Evolutionary conservation across 2,113 vertebrate genomes (phyloP).

Genomic region (Nicator chloris): DNA sequence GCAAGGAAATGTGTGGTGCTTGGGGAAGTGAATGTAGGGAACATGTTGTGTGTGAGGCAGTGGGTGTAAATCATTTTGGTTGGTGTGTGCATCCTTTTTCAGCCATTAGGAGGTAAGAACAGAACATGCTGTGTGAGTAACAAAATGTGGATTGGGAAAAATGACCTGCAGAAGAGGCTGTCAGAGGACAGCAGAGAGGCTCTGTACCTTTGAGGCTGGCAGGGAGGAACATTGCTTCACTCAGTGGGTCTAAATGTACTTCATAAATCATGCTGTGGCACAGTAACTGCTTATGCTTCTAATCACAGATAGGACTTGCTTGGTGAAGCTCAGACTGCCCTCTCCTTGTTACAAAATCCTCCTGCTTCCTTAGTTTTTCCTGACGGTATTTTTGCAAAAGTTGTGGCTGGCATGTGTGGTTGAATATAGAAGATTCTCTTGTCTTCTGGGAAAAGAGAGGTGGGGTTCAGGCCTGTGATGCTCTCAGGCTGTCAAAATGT

Average conservation of each 20-base stretch:
- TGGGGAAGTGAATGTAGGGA: rapidly evolving
- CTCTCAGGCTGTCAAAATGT: background rate
- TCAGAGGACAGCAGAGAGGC: background rate
- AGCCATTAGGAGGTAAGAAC: background rate
- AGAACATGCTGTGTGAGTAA: background rate
- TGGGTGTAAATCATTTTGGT: background rate
- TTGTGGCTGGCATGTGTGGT: background rate
- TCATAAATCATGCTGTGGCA: background rate
- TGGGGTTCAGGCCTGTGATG: background rate
- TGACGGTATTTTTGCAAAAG: background rate
- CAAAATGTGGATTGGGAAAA: background rate
- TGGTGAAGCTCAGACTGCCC: background rate
- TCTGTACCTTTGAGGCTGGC: background rate
- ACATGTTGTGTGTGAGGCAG: background rate
- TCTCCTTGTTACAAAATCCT: background rate
- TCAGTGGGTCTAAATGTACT: background rate
- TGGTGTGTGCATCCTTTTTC: background rate
- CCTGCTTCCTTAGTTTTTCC: background rate
- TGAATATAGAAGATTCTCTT: background rate
- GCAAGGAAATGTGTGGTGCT: background rate
- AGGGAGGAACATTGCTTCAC: background rate
- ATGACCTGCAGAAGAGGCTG: background rate
- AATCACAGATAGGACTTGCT: background rate
- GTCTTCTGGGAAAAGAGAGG: background rate
- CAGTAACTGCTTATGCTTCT: background rate